Percentiles rank a stretch among this genome's conserved stretches.
Conservation (phyloP, 1,140 invertebrate species). For the Diplogasteroides magnus region DNA sequence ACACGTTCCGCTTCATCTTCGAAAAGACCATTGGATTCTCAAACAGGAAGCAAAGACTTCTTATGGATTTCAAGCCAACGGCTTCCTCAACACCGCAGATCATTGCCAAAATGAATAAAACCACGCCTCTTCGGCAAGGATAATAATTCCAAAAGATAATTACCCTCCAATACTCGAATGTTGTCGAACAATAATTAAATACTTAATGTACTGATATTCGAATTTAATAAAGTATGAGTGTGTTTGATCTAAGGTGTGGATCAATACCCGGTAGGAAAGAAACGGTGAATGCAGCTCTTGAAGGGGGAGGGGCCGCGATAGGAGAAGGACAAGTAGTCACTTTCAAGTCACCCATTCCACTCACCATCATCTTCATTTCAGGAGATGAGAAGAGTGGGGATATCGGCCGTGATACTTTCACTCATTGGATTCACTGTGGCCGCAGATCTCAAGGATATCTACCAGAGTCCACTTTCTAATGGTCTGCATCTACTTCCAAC, state of each 20-base stretch:
- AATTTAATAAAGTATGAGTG: too few relatives aligned
- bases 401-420: neutral
- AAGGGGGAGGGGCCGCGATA: neutral
- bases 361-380: neutral
- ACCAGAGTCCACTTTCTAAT: neutral
- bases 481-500: neutral
- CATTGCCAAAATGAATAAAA: neutral
- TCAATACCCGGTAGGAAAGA: too few relatives aligned
- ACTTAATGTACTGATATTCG: neutral
- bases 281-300: too few relatives aligned
- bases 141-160: neutral
- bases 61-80: neutral
- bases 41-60: neutral
- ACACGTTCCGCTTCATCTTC: neutral
- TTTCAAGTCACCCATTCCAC: neutral
- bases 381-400: neutral
- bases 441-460: neutral
- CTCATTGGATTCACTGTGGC: neutral
- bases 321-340: neutral
- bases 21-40: neutral
- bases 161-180: neutral
- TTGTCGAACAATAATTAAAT: neutral
- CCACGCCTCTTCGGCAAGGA: neutral
- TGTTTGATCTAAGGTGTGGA: too few relatives aligned
- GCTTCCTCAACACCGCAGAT: neutral